phyloP scores from a whole-genome alignment of 1,140 invertebrate species.

The Proales similis region DNA sequence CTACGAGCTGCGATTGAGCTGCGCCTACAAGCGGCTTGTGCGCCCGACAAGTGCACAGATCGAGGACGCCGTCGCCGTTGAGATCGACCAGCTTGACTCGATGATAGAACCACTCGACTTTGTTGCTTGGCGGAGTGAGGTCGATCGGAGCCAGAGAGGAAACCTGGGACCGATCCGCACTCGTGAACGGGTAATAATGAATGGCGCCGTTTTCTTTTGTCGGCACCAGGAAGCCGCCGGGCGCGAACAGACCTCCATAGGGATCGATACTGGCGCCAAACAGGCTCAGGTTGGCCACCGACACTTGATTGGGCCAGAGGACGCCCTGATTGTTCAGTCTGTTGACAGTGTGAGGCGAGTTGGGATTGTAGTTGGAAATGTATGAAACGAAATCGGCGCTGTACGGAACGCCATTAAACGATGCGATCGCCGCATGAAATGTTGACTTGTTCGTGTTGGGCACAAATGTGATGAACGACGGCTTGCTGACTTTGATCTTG shows the following conservation, averaged over 20 bases:
- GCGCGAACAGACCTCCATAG: conserved; percentile 21
- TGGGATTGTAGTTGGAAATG: conserved; percentile 17
- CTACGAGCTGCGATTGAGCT: conserved; percentile 8
- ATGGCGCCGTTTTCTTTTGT: conserved; percentile 33
- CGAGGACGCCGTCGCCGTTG: neutral
- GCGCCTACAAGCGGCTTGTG: conserved; percentile 25
- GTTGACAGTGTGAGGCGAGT: neutral
- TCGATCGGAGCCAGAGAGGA: conserved; percentile 6
- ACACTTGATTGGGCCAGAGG: conserved; percentile 28
- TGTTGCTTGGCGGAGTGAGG: conserved; percentile 1
- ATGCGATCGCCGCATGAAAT: conserved; percentile 20
- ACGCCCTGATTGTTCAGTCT: conserved; percentile 19
- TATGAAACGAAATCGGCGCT: conserved; percentile 23
- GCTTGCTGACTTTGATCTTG: conserved; percentile 6
- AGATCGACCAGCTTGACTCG: conserved; percentile 6
- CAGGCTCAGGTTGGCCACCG: conserved; percentile 1
- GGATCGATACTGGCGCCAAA: conserved; percentile 3
- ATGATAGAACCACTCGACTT: conserved; percentile 37
- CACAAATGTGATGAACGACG: conserved; percentile 16
- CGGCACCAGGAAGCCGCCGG: conserved; percentile 27
- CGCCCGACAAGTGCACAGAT: conserved; percentile 25
- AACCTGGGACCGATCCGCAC: conserved; percentile 16
- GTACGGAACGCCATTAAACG: conserved; percentile 24
- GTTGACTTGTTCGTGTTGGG: neutral
- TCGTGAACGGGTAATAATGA: conserved; percentile 30